Base-by-base conservation (phyloP, 2,113 vertebrate genomes). In the Aphyosemion australe region DNA sequence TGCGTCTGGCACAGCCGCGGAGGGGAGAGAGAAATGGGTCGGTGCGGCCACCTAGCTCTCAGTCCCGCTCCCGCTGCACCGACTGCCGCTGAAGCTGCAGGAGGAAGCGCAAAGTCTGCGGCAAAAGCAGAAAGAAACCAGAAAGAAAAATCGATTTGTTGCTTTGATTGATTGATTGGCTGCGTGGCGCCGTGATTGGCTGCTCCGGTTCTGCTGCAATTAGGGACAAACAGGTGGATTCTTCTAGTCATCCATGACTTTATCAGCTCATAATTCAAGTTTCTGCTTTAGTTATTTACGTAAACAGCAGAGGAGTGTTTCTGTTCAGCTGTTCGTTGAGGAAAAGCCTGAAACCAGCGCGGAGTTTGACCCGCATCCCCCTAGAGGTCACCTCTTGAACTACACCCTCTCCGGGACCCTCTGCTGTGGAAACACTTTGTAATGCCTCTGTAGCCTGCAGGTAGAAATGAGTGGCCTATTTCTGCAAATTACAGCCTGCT, bases 41-140 rank as follows among this genome's bases (percentile, higher is more conserved):
- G 26, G 78, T 81, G 87, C 84, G 84, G 85, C 86, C 89, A 88
- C 83, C 88, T 83, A 89, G 84, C 82, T 88, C 61, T 84, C 87
- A 68, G 7, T 45, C 42, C 37, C 52, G 70, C n/a, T 16, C 71
- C 56, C 16, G 76, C 75, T 46, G 65, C 65, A 37, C 46, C 54
- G 54, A 19, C 65, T 13, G 76, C 74, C n/a, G 59, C 74, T 52
- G 49, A 37, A 11, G 69, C 57, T 51, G 18, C 69, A 5, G 45
- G 56, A 53, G 49, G 49, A 18, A 47, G 58, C 41, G 1, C 15
- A 10, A 34, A 53, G 45, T 37, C 66, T 50, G 52, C 42, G 2
- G 12, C 34, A 7, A 46, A 43, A 74, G 61, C 61, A 6, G 32
- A 52, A 70, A 39, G 16, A 10, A 14, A 19, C 18, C 15, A 58